Percentiles rank a stretch among this genome's conserved stretches.
Conservation (phyloP, 2,113 vertebrate species). For the Anas platyrhynchos region DNA sequence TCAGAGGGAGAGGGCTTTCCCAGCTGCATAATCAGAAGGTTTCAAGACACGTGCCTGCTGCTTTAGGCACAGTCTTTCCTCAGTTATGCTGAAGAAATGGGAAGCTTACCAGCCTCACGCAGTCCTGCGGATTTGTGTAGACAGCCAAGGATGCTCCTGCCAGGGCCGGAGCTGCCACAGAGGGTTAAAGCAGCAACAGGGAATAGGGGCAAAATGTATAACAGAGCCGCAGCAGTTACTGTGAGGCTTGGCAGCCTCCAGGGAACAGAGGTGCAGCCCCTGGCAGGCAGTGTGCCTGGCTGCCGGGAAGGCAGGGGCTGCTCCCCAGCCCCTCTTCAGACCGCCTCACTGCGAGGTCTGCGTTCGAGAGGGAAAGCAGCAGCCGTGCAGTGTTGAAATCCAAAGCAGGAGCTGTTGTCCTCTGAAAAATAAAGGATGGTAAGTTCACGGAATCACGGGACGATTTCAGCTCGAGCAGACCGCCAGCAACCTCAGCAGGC, state of each 20-base stretch:
- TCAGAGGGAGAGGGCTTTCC: constrained; percentile 26
- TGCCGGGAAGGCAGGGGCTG: background rate
- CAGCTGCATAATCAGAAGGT: background rate
- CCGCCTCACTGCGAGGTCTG: background rate
- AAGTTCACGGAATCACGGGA: fast-evolving
- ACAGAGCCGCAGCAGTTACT: fast-evolving
- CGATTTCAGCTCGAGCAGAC: background rate
- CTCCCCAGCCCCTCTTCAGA: background rate
- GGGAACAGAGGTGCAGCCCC: background rate
- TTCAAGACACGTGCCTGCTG: background rate
- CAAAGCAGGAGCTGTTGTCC: fast-evolving
- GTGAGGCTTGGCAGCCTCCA: background rate
- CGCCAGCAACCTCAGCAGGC: background rate
- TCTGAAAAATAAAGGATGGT: background rate
- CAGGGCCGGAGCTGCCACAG: background rate
- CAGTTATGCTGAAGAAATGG: background rate
- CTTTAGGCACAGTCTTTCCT: background rate
- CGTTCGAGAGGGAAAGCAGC: fast-evolving
- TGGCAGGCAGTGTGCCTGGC: background rate
- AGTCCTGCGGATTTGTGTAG: background rate
- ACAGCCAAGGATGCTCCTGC: background rate
- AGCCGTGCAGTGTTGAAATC: background rate
- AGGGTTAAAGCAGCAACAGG: background rate
- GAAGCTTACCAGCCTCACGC: background rate
- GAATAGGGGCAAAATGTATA: fast-evolving